Base-by-base conservation (phyloP, 2,888 invertebrate genomes). In the Eurytoma adleriae region DNA sequence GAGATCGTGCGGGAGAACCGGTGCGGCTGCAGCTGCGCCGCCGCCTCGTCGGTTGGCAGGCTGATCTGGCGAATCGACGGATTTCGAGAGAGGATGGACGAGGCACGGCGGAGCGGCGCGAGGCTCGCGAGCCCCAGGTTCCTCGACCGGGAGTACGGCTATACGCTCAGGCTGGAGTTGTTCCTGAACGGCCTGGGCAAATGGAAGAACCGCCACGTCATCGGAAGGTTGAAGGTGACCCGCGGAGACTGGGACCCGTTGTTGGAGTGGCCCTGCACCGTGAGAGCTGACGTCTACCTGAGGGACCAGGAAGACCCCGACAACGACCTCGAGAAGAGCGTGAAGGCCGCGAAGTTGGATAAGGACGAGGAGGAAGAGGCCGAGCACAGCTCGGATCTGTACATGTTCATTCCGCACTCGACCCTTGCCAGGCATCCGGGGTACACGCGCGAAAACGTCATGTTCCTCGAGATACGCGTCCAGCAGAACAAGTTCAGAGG, bases 171-270 rank as follows among this genome's bases (percentile, higher is more conserved):
- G 90, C 94, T 95, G 30, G 93, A 95, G 85, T 88, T 95, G 1
- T 93, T 94, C 87, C 89, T 96, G 40, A 96, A 96, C 88, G 96
- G 96, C 7, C 93, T 94, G 70, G 95, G 95, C 54, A 95, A 94
- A 82, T 96, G 96, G 96, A 94, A 93, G 86, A 95, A 95, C 0
- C 92, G 96, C 0, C 94, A 96, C 87, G 89, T 95, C 69, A 94
- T 95, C 61, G 93, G 94, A 12, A 94, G 94, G 0, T 91, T 96
- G 61, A 93, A 94, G 66, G 93, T 95, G 0, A 91, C 95, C 50
- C 92, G 93, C 2, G 95, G 96, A 0, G 94, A 94, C 52, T 95
- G 94, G 90, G 96, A 96, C 91, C 91, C 94, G 0, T 88, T 96
- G 69, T 90, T 96, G 77, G 92, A 92, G 83, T 96, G 96, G 96